Evolutionary conservation across 2,888 invertebrate genomes (phyloP).

Genomic region (Endomychus coccineus): DNA sequence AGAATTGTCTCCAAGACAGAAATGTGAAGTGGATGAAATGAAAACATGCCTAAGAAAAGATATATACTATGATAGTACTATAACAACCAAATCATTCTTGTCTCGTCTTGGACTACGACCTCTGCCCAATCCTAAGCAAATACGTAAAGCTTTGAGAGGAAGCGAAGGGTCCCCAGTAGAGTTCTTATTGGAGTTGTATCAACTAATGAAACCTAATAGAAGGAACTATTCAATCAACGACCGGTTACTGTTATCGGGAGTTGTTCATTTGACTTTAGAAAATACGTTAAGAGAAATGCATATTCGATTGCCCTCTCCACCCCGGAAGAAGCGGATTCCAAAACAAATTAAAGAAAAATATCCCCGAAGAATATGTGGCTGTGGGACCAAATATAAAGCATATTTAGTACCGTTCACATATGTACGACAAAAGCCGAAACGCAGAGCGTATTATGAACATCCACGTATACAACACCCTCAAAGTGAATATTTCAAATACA

Average conservation of each 20-base stretch:
- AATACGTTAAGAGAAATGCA: slow-evolving; percentile 40
- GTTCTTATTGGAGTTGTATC: slow-evolving; percentile 39
- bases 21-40: slow-evolving; percentile 30
- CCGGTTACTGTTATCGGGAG: slow-evolving; percentile 37
- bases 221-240: no score
- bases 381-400: no score
- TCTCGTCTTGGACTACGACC: slow-evolving; percentile 28
- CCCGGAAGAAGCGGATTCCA: slow-evolving; percentile 17
- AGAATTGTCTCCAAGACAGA: slow-evolving; percentile 37
- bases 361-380: slow-evolving; percentile 18
- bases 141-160: slow-evolving; percentile 29
- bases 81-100: slow-evolving; percentile 31
- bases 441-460: no score
- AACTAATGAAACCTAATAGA: slow-evolving; percentile 34
- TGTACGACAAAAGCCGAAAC: no score
- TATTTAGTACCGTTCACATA: slow-evolving; percentile 37
- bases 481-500: no score
- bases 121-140: slow-evolving; percentile 6
- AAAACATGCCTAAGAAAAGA: slow-evolving; percentile 27
- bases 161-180: slow-evolving; percentile 36
- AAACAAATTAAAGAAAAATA: slow-evolving; percentile 10
- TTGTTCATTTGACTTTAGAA: slow-evolving; percentile 38
- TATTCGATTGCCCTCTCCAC: slow-evolving; percentile 41
- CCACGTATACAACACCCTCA: no score
- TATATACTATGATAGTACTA: slow-evolving; percentile 23